Percentiles rank a stretch among this genome's conserved stretches.
Conservation (phyloP, 1,140 invertebrate genomes). For the Plodia interpunctella region DNA sequence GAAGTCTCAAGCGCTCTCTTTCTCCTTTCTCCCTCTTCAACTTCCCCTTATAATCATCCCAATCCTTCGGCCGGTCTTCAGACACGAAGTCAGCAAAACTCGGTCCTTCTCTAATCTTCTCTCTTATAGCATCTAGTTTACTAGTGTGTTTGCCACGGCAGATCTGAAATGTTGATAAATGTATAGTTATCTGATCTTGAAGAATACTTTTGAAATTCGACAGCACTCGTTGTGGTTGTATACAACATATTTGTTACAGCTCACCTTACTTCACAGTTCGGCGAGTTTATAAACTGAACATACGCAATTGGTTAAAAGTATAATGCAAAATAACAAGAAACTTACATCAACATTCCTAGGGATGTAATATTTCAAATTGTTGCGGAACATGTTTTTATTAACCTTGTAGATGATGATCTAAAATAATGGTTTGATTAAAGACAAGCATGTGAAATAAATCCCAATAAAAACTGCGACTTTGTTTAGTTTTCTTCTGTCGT, state of each 20-base stretch:
- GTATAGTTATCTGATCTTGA: not conserved
- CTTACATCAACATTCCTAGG: constrained; percentile 40
- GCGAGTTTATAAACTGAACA: too few species aligned
- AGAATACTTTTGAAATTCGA: too few species aligned
- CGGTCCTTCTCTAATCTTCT: constrained; percentile 80
- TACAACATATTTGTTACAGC: too few species aligned
- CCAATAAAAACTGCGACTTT: too few species aligned
- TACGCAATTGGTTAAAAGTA: not conserved
- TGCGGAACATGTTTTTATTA: constrained; percentile 40
- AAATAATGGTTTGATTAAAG: not conserved
- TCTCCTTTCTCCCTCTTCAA: constrained; percentile 91
- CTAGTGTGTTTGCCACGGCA: constrained; percentile 42
- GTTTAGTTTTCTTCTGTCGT: too few species aligned
- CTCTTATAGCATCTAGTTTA: constrained; percentile 76
- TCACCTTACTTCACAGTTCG: too few species aligned
- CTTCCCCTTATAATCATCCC: constrained; percentile 87
- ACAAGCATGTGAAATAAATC: too few species aligned
- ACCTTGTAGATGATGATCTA: not conserved
- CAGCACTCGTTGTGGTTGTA: too few species aligned
- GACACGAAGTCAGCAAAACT: constrained; percentile 81
- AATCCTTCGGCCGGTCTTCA: constrained; percentile 78
- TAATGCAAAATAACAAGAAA: not conserved
- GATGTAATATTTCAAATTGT: constrained; percentile 34
- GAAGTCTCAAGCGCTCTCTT: constrained; percentile 88
- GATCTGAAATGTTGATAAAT: constrained; percentile 25